These are phyloP conservation scores for Felis catus DNA, from an alignment of 2,113 vertebrate species.

Conservation along the genomic window F.catus_Fca126_mat1.0 CM031420.1:16016501-16017000, in stretches of 20 bases:
- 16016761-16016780: no score
- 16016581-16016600: neutral
- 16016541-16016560: neutral
- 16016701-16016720: no score
- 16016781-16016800: no score
- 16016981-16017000: neutral
- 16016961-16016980: neutral
- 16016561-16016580: neutral
- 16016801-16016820: no score
- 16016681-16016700: no score
- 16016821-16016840: neutral
- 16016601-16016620: neutral
- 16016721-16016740: no score
- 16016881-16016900: neutral
- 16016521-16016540: neutral
- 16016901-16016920: neutral
- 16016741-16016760: no score
- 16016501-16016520: neutral
- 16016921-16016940: neutral
- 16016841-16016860: neutral
- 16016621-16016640: neutral
- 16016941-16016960: neutral
- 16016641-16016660: no score
- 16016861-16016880: neutral
- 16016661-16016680: no score